Base-by-base conservation (phyloP, 2,797 vertebrate genomes). In the Parambassis ranga region DNA sequence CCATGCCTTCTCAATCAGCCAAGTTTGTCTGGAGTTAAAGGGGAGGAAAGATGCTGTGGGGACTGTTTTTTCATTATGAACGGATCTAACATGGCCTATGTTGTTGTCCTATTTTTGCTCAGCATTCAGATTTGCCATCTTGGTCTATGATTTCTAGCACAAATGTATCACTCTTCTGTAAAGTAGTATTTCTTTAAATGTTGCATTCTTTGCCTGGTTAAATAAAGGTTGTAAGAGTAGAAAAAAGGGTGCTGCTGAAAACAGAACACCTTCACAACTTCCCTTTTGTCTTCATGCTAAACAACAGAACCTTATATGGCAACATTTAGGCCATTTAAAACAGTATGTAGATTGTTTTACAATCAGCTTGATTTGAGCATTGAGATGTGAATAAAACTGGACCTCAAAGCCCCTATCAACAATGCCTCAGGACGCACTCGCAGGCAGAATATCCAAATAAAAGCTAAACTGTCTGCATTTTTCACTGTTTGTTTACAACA, bases 401-500 rank as follows among this genome's bases (percentile, higher is more conserved):
- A 52, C 22, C 44, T 24, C 42, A 33, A 5, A 5, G 42, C 31
- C n/a, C 10, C 10, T 1, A 32, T 28, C 36, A 37, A 24, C 14
- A 22, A 6, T 13, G 6, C 50, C 49, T 38, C 41, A 47, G 42
- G 23, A 43, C 7, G 26, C 11, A 20, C 48, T 44, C 18, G 10
- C 11, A 7, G 16, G 35, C 48, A 27, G 23, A 28, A 16, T n/a
- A 22, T 53, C n/a, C 9, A 37, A 39, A 67, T 38, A 33, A 56
- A 62, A 56, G 52, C 16, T 38, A 53, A 73, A 26, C 24, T 37
- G 18, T 35, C 47, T 11, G 20, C 48, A 14, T 9, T 46, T 49
- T 53, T 31, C 9, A 11, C 51, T 11, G 42, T 55, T 68, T 75
- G 67, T 77, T 70, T 67, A 72, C 73, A 56, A 39, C 18, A 0